These are phyloP conservation scores for Luehdorfia chinensis DNA, from an alignment of 1,140 invertebrate species.

Conservation along the genomic window DNA sequence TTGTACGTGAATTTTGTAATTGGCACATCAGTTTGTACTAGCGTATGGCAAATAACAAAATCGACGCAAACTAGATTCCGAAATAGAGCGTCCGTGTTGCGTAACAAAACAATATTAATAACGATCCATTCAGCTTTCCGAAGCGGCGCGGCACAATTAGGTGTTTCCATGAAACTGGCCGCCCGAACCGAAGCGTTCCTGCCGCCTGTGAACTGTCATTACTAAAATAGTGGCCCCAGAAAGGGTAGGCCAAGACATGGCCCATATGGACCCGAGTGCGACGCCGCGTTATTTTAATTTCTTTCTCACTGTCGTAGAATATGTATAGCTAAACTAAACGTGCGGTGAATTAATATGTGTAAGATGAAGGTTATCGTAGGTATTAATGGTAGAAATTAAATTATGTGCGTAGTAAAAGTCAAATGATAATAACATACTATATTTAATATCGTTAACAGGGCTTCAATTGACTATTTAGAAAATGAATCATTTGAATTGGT, in stretches of 20 bases:
- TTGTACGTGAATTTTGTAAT: slow-evolving; percentile 17
- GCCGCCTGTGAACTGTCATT: slow-evolving; percentile 70
- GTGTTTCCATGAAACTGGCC: slow-evolving; percentile 56
- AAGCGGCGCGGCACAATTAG: slow-evolving; percentile 51
- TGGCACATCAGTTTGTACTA: slow-evolving; percentile 26
- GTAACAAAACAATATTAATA: slow-evolving; percentile 43
- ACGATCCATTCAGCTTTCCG: slow-evolving; percentile 48
- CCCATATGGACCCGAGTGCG: slow-evolving; percentile 60
- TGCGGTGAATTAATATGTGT: too few species aligned
- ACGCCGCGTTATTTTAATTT: slow-evolving; percentile 59
- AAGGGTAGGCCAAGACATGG: slow-evolving; percentile 64
- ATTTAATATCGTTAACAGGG: too few species aligned
- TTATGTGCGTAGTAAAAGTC: too few species aligned
- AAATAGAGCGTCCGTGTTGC: slow-evolving; percentile 30
- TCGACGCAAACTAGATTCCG: slow-evolving; percentile 14
- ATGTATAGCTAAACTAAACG: too few species aligned
- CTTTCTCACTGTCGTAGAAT: slow-evolving; percentile 38
- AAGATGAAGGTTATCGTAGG: too few species aligned
- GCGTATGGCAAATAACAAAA: slow-evolving; percentile 10
- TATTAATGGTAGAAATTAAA: too few species aligned
- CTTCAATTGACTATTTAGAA: too few species aligned
- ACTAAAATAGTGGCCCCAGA: slow-evolving; percentile 71
- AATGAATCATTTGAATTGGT: too few species aligned
- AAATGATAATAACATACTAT: too few species aligned
- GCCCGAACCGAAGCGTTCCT: slow-evolving; percentile 19